Evolutionary conservation across 2,113 vertebrate species (phyloP).

Genomic region (Cyprinodon tularosa): DNA sequence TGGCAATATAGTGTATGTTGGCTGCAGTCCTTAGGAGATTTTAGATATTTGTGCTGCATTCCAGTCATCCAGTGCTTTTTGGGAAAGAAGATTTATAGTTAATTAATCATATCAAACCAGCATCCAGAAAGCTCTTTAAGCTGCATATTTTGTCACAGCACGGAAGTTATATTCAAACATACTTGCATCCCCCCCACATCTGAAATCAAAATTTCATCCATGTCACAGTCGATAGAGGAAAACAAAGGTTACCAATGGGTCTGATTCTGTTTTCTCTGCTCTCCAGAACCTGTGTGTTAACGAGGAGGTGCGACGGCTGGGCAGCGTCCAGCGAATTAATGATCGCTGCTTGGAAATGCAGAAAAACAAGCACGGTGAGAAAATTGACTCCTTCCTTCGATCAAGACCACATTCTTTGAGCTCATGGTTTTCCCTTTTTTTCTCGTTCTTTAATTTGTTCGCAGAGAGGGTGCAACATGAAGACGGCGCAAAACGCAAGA

Average conservation of each 20-base stretch:
- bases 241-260: background rate
- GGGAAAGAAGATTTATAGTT: no score
- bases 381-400: background rate
- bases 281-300: slow-evolving; percentile 92
- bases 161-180: no score
- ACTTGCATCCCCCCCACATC: no score
- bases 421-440: background rate
- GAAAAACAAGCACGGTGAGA: slow-evolving; percentile 87
- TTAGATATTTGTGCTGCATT: no score
- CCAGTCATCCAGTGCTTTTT: no score
- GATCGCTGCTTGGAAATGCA: slow-evolving; percentile 96
- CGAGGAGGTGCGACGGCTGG: slow-evolving; percentile 85
- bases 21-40: no score
- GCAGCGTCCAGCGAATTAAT: slow-evolving; percentile 89
- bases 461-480: slow-evolving; percentile 65
- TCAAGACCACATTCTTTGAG: background rate
- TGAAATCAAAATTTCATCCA: no score
- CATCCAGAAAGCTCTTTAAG: no score
- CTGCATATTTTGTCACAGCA: no score
- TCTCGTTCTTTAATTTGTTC: slow-evolving; percentile 7
- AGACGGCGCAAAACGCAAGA: slow-evolving; percentile 78
- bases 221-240: no score
- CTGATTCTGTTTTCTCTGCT: slow-evolving; percentile 3
- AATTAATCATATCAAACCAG: no score
- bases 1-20: no score